phyloP scores from a whole-genome alignment of 2,888 invertebrate genomes.

The Selenia dentaria region DNA sequence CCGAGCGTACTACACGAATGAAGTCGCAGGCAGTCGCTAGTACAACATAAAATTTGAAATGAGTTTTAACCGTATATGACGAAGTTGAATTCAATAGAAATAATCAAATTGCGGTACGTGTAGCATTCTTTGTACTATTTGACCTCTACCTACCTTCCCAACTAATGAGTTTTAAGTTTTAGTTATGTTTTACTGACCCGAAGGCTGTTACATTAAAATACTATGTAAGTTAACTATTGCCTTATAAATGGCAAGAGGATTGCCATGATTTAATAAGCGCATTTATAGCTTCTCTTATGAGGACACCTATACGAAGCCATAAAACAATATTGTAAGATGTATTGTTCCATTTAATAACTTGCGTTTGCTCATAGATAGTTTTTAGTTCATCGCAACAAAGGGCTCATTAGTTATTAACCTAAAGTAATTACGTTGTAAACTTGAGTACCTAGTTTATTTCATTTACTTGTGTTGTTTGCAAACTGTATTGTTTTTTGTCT shows the following conservation, averaged over 20 bases:
- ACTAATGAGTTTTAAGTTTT: conserved; percentile 6
- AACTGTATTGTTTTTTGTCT: not conserved
- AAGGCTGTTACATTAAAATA: conserved; percentile 23
- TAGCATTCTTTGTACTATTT: no score
- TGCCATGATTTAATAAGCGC: conserved; percentile 35
- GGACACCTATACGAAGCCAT: conserved; percentile 33
- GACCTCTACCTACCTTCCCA: not conserved
- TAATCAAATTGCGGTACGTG: no score
- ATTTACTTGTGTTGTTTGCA: conserved; percentile 10
- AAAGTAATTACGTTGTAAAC: conserved; percentile 30
- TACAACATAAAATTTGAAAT: no score
- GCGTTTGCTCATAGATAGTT: conserved; percentile 41
- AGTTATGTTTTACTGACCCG: conserved; percentile 14
- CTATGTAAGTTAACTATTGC: conserved; percentile 25
- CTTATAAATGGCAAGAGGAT: conserved; percentile 29
- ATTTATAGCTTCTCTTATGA: conserved; percentile 40
- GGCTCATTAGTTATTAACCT: conserved; percentile 37
- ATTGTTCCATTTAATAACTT: conserved; percentile 48
- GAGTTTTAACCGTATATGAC: no score
- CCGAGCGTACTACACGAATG: no score
- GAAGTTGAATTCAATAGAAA: no score
- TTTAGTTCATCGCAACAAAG: conserved; percentile 35
- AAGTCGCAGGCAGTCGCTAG: no score
- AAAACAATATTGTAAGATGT: conserved; percentile 52
- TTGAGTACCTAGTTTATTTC: conserved; percentile 27